These are phyloP conservation scores for Eulacestoma nigropectus DNA, from an alignment of 2,113 vertebrate species.

Conservation along the genomic window DNA sequence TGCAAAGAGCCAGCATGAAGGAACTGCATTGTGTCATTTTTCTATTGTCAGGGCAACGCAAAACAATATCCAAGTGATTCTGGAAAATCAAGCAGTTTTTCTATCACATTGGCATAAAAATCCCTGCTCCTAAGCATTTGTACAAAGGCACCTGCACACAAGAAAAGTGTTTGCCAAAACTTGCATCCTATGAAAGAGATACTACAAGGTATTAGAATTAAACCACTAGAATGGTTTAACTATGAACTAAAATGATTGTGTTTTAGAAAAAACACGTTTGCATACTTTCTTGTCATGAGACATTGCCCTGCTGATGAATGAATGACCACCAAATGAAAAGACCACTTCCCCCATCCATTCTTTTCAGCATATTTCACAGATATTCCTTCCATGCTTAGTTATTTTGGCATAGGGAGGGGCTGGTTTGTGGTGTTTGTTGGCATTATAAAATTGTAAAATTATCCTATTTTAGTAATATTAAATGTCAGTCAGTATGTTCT, in stretches of 20 bases:
- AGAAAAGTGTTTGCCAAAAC: background rate
- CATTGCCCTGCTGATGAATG: rapidly evolving
- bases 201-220: background rate
- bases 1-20: background rate
- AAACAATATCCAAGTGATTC: background rate
- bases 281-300: background rate
- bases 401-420: background rate
- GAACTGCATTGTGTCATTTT: background rate
- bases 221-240: background rate
- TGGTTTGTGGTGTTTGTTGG: background rate
- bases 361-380: background rate
- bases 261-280: background rate
- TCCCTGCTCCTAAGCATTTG: background rate
- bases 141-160: background rate
- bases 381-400: background rate
- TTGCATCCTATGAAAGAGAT: background rate
- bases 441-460: background rate
- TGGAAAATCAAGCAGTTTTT: background rate
- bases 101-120: background rate
- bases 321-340: background rate
- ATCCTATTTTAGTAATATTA: background rate
- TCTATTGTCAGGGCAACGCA: background rate
- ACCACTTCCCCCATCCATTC: background rate
- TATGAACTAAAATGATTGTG: background rate
- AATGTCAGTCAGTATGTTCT: background rate